Evolutionary conservation across 2,113 vertebrate species (phyloP), one percentile per base, ranked within the genome.

Genomic region (Tiliqua scincoides): DNA sequence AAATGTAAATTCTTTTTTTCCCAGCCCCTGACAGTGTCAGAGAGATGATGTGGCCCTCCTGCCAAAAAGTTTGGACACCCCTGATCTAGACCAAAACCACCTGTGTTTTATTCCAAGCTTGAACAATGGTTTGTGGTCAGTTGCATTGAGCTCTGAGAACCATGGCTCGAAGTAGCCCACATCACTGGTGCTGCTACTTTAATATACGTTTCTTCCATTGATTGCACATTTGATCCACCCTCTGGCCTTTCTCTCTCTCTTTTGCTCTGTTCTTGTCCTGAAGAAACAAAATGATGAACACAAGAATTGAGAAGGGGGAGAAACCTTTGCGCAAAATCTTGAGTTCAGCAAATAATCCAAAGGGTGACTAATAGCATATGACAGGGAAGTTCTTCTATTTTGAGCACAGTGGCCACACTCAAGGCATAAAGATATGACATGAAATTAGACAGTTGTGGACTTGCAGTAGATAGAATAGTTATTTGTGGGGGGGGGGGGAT

Each of bases 281-380:
- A 91, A 94, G 90, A 89, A 91, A 84, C 18, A 65, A 54, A 92
- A n/a, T 68, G 27, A 75, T 75, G 48, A 75, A 57, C 18, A 76
- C 30, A 32, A 57, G 52, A 70, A 54, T 18, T 37, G 12, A 86
- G 75, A 30, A 87, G 35, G 74, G 30, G 20, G 6, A 73, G 85
- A 88, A 93, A 54, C 25, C 73, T 62, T 84, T 92, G 61, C 77
- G 89, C 3, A 37, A 59, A 87, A 83, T 83, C 90, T 93, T 84
- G 87, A 48, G 82, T 94, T 91, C 71, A 91, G 81, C 59, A 91
- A 91, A 82, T 85, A 91, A 90, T 77, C 48, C 27, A 76, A 93
- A 86, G 88, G 90, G 90, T 93, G 90, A 92, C 86, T 93, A 90
- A 94, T 93, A 43, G 18, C 2, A 88, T 92, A 72, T 91, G 92